A percentile compares a stretch with the other conserved stretches of the same genome.
Evolutionary conservation across 2,888 invertebrate species (phyloP).

Genomic region (Temnothorax unifasciatus): DNA sequence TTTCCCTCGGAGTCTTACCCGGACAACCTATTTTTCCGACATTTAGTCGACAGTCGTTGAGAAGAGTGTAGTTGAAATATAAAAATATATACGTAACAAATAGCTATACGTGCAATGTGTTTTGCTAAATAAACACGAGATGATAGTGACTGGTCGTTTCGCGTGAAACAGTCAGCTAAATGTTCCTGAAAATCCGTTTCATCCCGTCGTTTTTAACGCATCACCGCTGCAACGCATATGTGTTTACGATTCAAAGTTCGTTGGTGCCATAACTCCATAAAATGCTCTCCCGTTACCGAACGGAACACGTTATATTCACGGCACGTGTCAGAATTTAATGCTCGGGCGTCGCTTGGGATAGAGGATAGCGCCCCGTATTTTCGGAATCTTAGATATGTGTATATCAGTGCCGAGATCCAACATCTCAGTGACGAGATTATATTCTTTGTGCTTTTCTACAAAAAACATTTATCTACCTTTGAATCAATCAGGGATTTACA

Average conservation of each 20-base stretch:
- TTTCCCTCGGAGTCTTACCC: constrained; percentile 46
- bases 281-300: constrained; percentile 71
- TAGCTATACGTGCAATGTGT: background rate
- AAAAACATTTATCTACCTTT: background rate
- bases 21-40: constrained; percentile 15
- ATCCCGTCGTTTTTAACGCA: constrained; percentile 22
- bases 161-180: constrained; percentile 20
- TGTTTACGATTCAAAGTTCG: constrained; percentile 34
- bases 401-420: background rate
- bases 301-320: constrained; percentile 73
- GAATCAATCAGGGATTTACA: background rate
- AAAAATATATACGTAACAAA: background rate
- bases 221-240: constrained; percentile 42
- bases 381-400: background rate
- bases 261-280: constrained; percentile 38
- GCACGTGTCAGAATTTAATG: constrained; percentile 72
- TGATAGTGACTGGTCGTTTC: background rate
- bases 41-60: background rate
- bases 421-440: background rate
- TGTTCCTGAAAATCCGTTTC: constrained; percentile 39
- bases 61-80: background rate
- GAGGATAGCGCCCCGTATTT: background rate
- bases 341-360: constrained; percentile 40
- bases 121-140: constrained; percentile 22
- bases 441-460: background rate